Base-by-base conservation (phyloP, 2,888 invertebrate genomes). In the Drosophila nr. perissopoda region DNA sequence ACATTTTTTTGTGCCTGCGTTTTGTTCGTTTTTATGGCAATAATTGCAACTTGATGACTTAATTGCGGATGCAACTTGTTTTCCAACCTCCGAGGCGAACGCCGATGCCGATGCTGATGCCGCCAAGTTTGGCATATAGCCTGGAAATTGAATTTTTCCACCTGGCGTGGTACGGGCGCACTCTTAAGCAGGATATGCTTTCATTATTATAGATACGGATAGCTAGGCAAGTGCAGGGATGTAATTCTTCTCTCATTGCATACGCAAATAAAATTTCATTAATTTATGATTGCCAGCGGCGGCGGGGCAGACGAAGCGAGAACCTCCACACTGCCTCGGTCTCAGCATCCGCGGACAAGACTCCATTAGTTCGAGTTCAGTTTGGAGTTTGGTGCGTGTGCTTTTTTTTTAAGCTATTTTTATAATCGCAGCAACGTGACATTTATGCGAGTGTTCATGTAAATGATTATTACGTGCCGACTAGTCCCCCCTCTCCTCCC, bases 11-110 rank as follows among this genome's bases (percentile, higher is more conserved):
- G 33, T 51, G 73, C 65, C 82, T 90, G 91, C 90, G 83, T 90
- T 86, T 86, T 90, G 90, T 86, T 90, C 85, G 90, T 86, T 87
- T 87, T 87, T 90, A 91, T 91, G 90, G 87, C 87, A 91, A 87
- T 87, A 87, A 87, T 87, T 87, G 87, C 87, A 87, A 87, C 81
- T 87, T 87, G 87, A 87, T 87, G 91, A 87, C 87, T 87, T 87
- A 87, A 87, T 87, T 87, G 87, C 87, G 87, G 87, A 87, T 91
- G 87, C 91, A 87, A 87, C 91, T 90, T 87, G 87, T 87, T 87
- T 87, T 87, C 87, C 90, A 90, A 83, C 89, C 70, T 86, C 58
- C 90, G 38, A 49, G 51, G 69, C 65, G 36, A 52, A 27, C 68
- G 42, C 42, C 56, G 27, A 40, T 38, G 57, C 36, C 11, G 27